Percentiles rank a stretch among this genome's conserved stretches.
These are phyloP conservation scores for Capreolus pygargus DNA, from an alignment of 2,113 vertebrate species.

Conservation along the genomic window DNA sequence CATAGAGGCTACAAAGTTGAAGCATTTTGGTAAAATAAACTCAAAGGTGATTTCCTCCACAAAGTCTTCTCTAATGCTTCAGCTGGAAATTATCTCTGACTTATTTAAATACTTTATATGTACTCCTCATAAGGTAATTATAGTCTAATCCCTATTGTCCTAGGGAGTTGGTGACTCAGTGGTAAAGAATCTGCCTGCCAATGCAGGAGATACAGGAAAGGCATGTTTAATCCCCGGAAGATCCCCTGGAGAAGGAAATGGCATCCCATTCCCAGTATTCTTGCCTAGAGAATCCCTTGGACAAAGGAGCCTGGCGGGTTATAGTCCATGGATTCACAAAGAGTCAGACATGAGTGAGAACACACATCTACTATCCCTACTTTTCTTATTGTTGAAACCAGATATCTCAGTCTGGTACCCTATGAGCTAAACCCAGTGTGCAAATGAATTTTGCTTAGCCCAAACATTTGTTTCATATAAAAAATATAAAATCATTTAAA, in stretches of 20 bases:
- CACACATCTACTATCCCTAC: not conserved
- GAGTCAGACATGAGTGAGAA: not conserved
- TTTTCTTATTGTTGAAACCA: not conserved
- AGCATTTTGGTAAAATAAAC: not conserved
- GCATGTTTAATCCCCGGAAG: not conserved
- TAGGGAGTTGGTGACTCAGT: not conserved
- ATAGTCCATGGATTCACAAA: not conserved
- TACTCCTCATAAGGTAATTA: not conserved
- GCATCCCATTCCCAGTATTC: not conserved
- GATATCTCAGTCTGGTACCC: not conserved
- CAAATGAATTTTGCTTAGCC: not conserved
- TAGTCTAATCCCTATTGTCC: not conserved
- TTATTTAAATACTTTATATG: not conserved
- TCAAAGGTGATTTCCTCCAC: not conserved
- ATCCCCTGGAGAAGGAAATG: not conserved
- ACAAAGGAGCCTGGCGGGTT: not conserved
- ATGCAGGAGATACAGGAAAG: not conserved
- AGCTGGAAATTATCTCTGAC: not conserved
- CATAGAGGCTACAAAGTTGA: not conserved
- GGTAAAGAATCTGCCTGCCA: not conserved
- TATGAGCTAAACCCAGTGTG: not conserved
- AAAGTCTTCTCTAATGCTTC: not conserved
- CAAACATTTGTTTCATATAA: not conserved
- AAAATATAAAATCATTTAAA: not conserved
- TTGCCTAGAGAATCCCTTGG: not conserved